Percentiles rank a stretch among this genome's conserved stretches.
Conservation (phyloP, 2,888 invertebrate species). For the Mechanitis messenoides region DNA sequence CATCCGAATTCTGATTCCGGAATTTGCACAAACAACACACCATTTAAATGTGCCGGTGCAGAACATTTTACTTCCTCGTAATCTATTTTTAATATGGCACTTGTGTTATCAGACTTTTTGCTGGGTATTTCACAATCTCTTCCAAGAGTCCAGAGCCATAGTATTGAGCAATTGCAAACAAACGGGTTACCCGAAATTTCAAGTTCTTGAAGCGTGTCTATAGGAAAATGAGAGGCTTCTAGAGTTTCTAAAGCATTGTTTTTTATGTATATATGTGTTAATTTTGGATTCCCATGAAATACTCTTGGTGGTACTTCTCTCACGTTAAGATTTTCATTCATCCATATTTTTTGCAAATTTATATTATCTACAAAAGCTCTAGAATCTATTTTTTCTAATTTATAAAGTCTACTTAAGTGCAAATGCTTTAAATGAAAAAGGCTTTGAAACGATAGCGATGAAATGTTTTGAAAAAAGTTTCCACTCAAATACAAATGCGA, state of each 20-base stretch:
- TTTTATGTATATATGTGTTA: slow-evolving; percentile 84
- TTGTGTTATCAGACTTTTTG: slow-evolving; percentile 55
- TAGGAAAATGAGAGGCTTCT: slow-evolving; percentile 88
- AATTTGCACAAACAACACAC: slow-evolving; percentile 73
- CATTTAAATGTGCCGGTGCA: slow-evolving; percentile 74
- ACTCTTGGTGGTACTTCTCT: slow-evolving; percentile 85
- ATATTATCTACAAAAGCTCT: slow-evolving; percentile 91
- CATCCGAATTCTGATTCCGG: slow-evolving; percentile 80
- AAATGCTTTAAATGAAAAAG: slow-evolving; percentile 87
- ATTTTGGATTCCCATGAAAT: slow-evolving; percentile 88
- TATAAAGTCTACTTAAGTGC: slow-evolving; percentile 82
- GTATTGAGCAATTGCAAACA: slow-evolving; percentile 89
- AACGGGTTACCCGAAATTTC: slow-evolving; percentile 89
- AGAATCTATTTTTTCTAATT: slow-evolving; percentile 82
- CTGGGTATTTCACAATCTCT: slow-evolving; percentile 61
- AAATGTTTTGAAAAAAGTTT: slow-evolving; percentile 84
- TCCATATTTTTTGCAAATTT: slow-evolving; percentile 84
- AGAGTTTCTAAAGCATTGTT: slow-evolving; percentile 85
- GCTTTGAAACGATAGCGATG: slow-evolving; percentile 88
- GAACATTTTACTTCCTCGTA: slow-evolving; percentile 77
- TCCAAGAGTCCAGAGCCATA: slow-evolving; percentile 89
- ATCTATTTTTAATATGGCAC: slow-evolving; percentile 70
- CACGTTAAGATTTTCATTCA: slow-evolving; percentile 86
- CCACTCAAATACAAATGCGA: slow-evolving; percentile 85
- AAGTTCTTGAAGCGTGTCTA: slow-evolving; percentile 85